A percentile compares a stretch with the other conserved stretches of the same genome.
These are phyloP conservation scores for Gallinago solitaria DNA, from an alignment of 2,797 vertebrate genomes.

Conservation along the genomic window DNA sequence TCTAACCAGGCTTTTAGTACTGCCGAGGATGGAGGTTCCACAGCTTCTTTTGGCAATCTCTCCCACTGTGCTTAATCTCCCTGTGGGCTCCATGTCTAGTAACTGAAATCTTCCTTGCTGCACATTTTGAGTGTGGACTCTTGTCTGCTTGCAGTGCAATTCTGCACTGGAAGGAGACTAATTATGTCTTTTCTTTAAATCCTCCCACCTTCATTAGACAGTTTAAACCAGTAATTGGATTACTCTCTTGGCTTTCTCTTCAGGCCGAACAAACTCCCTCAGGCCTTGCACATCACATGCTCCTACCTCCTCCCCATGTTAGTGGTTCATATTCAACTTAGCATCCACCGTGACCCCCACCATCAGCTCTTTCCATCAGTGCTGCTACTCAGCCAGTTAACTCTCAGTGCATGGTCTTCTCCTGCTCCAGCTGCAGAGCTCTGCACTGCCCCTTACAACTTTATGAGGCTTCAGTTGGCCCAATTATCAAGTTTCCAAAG, in stretches of 20 bases:
- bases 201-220: not conserved
- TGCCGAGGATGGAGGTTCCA: not conserved
- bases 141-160: not conserved
- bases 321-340: not conserved
- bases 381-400: not conserved
- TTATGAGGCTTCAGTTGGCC: not conserved
- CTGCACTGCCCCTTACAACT: not conserved
- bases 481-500: not conserved
- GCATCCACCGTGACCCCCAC: not conserved
- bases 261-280: not conserved
- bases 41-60: not conserved
- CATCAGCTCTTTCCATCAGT: not conserved
- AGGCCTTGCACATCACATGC: not conserved
- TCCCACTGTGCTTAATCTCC: not conserved
- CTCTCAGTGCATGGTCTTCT: not conserved
- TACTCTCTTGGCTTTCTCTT: not conserved
- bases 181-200: not conserved
- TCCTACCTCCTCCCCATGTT: not conserved
- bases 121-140: not conserved
- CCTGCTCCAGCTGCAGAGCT: not conserved
- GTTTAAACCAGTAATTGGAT: not conserved
- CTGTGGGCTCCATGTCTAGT: not conserved
- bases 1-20: not conserved
- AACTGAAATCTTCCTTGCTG: not conserved
- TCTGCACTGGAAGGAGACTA: not conserved